Conservation (phyloP, 1,140 invertebrate species). For the Stegodyphus mimosarum region DNA sequence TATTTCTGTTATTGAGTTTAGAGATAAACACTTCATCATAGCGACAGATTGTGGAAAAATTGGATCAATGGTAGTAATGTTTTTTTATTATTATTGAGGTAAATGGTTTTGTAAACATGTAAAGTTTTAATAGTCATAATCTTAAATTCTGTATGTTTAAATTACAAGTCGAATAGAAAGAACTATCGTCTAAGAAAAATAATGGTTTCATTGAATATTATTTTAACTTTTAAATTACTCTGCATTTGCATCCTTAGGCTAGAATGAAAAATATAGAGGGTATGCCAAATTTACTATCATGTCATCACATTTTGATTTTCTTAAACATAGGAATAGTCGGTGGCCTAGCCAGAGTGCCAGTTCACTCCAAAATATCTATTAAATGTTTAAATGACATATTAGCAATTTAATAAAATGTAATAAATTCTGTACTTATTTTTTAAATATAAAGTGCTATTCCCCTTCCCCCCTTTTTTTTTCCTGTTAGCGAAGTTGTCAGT, state of each 20-base stretch:
- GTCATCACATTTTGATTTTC: too few relatives aligned
- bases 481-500: too few relatives aligned
- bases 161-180: not conserved
- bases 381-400: too few relatives aligned
- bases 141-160: not conserved
- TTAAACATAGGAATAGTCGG: too few relatives aligned
- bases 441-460: too few relatives aligned
- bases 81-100: not conserved
- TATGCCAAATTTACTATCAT: too few relatives aligned
- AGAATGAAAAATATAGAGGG: not conserved
- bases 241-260: not conserved
- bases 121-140: not conserved
- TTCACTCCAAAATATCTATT: too few relatives aligned
- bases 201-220: not conserved
- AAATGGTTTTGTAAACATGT: not conserved
- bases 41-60: slow-evolving; percentile 21
- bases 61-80: slow-evolving; percentile 3
- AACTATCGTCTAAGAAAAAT: not conserved
- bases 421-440: too few relatives aligned
- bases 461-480: too few relatives aligned
- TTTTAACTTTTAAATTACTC: not conserved
- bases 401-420: too few relatives aligned
- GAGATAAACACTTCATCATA: slow-evolving; percentile 29
- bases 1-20: slow-evolving; percentile 32
- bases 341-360: too few relatives aligned